Evolutionary conservation across 2,113 vertebrate species (phyloP).

Genomic region (Ia io): DNA sequence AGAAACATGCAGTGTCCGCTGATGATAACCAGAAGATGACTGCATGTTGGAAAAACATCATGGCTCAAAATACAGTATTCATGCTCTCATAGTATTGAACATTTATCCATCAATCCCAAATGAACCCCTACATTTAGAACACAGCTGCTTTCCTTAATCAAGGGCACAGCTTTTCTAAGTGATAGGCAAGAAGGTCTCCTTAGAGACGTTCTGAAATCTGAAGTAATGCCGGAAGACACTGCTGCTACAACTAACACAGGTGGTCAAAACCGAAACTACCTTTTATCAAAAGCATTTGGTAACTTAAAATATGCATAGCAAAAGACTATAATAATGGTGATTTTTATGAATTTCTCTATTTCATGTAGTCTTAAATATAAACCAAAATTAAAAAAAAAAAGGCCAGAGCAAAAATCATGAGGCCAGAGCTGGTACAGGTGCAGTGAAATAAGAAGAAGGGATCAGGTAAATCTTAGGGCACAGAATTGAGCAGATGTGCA

Average conservation of each 20-base stretch:
- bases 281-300: background rate
- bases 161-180: background rate
- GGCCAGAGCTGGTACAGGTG: background rate
- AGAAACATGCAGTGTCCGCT: background rate
- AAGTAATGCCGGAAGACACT: background rate
- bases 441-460: background rate
- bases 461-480: background rate
- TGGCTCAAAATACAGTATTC: background rate
- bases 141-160: background rate
- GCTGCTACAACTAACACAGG: background rate
- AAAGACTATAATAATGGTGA: background rate
- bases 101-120: background rate
- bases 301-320: slow-evolving; percentile 24
- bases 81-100: background rate
- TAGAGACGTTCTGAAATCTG: background rate
- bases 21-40: background rate
- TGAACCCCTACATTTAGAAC: background rate
- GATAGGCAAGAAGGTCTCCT: background rate
- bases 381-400: background rate
- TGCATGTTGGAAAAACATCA: background rate
- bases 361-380: background rate
- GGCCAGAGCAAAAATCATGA: background rate
- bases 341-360: background rate
- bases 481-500: background rate
- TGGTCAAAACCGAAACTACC: slow-evolving; percentile 43